A percentile compares a stretch with the other conserved stretches of the same genome.
These are phyloP conservation scores for Dendrocopos noguchii DNA, from an alignment of 2,113 vertebrate species.

Conservation along the genomic window DNA sequence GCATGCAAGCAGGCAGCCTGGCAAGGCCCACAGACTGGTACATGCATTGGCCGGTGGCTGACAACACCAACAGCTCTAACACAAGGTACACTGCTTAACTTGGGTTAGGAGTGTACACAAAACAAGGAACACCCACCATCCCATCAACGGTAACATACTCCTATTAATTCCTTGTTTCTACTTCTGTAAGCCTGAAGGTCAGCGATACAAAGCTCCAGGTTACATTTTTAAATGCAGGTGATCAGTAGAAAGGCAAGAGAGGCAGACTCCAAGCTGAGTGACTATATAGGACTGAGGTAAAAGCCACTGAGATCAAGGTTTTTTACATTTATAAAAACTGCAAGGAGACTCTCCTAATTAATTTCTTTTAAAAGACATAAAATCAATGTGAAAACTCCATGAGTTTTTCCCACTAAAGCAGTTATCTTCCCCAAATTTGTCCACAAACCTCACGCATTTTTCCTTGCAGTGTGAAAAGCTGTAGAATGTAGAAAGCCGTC, in stretches of 20 bases:
- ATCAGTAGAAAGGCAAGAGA: background rate
- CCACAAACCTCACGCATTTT: background rate
- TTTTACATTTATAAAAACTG: background rate
- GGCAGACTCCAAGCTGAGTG: background rate
- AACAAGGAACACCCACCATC: background rate
- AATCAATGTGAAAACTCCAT: background rate
- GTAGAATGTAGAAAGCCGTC: background rate
- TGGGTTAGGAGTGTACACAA: rapidly evolving
- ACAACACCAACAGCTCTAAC: background rate
- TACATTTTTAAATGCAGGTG: background rate
- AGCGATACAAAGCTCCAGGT: background rate
- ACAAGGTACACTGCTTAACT: rapidly evolving
- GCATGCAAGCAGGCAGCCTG: rapidly evolving
- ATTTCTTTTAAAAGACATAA: background rate
- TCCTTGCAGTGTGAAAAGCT: background rate
- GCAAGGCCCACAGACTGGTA: background rate
- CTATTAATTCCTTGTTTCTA: background rate
- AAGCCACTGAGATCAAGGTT: background rate
- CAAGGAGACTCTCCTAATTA: background rate
- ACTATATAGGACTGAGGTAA: background rate
- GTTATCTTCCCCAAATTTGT: background rate
- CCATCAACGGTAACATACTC: background rate
- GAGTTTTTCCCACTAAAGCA: background rate
- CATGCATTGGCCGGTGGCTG: rapidly evolving
- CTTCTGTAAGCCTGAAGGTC: background rate